Evolutionary conservation across 2,888 invertebrate species (phyloP), one percentile per base, ranked within the genome.

Genomic region (Dimorphilus gyrociliatus): DNA sequence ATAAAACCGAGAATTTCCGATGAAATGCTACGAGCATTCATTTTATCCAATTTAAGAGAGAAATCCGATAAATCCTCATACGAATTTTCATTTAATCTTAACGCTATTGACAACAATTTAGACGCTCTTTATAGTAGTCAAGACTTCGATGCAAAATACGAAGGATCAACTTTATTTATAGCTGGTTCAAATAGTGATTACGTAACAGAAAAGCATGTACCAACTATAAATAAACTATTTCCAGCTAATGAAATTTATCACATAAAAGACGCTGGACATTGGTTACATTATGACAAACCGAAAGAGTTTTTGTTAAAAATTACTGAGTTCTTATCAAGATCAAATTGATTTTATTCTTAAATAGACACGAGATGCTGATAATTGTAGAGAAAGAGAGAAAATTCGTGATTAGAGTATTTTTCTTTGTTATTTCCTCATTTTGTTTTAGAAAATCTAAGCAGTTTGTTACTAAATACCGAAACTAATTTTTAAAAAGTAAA

Each of bases 241-340:
- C 78, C 82, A 0, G 60, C 67, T 5, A 76, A 78, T 0, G 65
- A 73, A 39, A 69, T 85, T 48, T 58, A 67, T 27, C 76, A 73
- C 43, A 71, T 86, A 30, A 69, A 73, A 29, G 79, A 76, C 21
- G 81, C 90, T 4, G 84, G 85, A 1, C 92, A 94, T 60, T 81
- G 86, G 80, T 74, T 90, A 1, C 92, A 94, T 56, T 76, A 80
- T 40, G 88, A 92, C 39, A 78, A 85, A 55, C 85, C 90, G 2
- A 62, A 68, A 5, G 74, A 76, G 40, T 84, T 86, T 27, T 24
- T 34, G 16, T 25, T 28, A 10, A 30, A 34, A 4, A 36, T 40
- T 8, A 23, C 17, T 7, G n/a, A 31, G 10, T 36, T 36, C 19
- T 13, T 37, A n/a, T n/a, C n/a, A n/a, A n/a, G n/a, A n/a, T n/a